Percentiles rank a stretch among this genome's conserved stretches.
phyloP scores from a whole-genome alignment of 2,113 vertebrate species.

The Cephalophus harveyi region DNA sequence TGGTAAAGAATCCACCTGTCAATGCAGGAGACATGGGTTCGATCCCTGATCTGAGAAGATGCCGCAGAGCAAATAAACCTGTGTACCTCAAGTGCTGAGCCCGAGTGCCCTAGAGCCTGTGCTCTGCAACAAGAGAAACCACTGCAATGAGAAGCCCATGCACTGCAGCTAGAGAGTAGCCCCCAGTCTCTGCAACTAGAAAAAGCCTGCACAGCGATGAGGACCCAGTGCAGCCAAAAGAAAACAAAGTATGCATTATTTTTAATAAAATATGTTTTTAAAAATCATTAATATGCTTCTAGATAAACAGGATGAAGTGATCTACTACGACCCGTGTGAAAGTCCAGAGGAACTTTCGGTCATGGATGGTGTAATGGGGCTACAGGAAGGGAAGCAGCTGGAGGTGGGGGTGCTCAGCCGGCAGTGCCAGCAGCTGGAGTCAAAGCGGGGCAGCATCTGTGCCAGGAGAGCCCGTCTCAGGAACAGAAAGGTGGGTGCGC shows the following conservation, averaged over 20 bases:
- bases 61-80: background rate
- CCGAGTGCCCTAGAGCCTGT: background rate
- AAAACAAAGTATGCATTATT: background rate
- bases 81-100: background rate
- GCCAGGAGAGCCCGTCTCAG: slow-evolving; percentile 90
- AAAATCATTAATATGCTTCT: slow-evolving; percentile 72
- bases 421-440: slow-evolving; percentile 87
- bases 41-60: background rate
- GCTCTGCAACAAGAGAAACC: background rate
- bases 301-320: slow-evolving; percentile 96
- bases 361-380: slow-evolving; percentile 64
- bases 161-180: background rate
- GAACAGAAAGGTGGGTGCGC: slow-evolving; percentile 88
- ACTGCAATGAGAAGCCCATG: background rate
- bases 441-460: slow-evolving; percentile 88
- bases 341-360: slow-evolving; percentile 89
- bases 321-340: slow-evolving; percentile 96
- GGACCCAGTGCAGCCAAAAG: background rate
- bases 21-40: background rate
- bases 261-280: slow-evolving; percentile 57
- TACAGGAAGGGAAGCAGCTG: slow-evolving; percentile 55
- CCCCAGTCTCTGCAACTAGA: background rate
- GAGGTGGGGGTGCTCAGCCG: slow-evolving; percentile 79
- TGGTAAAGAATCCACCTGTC: background rate
- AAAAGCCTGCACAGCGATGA: background rate